Evolutionary conservation across 2,113 vertebrate species (phyloP), one percentile per base, ranked within the genome.

Genomic region (Paraplagusia blochii): DNA sequence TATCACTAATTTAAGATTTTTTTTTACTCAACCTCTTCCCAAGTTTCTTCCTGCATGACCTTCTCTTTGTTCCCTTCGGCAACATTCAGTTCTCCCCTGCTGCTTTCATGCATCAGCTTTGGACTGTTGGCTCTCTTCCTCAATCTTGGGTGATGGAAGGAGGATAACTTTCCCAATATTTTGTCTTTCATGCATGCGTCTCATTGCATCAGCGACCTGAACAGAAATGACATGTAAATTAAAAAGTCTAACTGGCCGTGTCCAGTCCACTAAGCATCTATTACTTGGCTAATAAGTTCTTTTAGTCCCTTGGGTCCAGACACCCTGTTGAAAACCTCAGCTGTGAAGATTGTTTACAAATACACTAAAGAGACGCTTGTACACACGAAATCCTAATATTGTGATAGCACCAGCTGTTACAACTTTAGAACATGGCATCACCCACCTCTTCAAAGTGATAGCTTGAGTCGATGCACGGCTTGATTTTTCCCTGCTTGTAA

Each of bases 391-490:
- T 29, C 6, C 6, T 6, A 6, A 44, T 7, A 12, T 19, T n/a
- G 9, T 13, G 5, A 8, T 9, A 58, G 2, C 4, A 15, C 1
- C 12, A 8, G 11, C 14, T 3, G 1, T 18, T 35, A 15, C 3
- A 53, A 9, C 38, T 38, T 3, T 14, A 39, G 11, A 56, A 35
- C 15, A 22, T 39, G 3, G 12, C 3, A 0, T 1, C 19, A 72
- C 92, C 78, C 36, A 94, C 95, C 93, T 95, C 92, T 57, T 96
- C 93, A n/a, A 97, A 97, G 80, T 94, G 90, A 83, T 92, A 93
- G n/a, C 91, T 80, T 0, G 93, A 95, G 80, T 97, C 95, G 13
- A 97, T 91, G 63, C 76, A 91, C 11, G 95, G 95, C 67, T 95
- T 96, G 88, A 97, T 95, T 83, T 85, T 92, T 40, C 94, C 94